Conservation (phyloP, 2,113 vertebrate species). For the Forbesichthys agassizii region DNA sequence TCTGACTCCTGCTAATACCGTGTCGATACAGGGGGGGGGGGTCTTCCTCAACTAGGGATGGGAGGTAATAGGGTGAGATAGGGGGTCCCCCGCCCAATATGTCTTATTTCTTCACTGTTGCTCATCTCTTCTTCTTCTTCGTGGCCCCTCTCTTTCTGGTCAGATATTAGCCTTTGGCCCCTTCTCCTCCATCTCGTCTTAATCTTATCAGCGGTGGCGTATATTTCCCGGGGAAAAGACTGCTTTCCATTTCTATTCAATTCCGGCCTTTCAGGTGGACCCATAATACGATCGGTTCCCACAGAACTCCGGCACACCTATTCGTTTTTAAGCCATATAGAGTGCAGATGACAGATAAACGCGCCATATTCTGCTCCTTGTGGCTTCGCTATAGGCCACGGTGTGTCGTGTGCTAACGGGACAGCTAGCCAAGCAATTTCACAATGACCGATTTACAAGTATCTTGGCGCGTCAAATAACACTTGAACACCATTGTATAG, state of each 20-base stretch:
- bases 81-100: conserved; percentile 1
- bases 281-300: conserved; percentile 66
- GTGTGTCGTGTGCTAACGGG: too few relatives aligned
- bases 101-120: not conserved
- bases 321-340: conserved; percentile 62
- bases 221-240: conserved; percentile 66
- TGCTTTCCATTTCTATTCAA: conserved; percentile 75
- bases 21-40: conserved; percentile 40
- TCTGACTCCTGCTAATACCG: conserved; percentile 46
- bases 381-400: conserved; percentile 26
- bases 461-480: too few relatives aligned
- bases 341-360: conserved; percentile 68
- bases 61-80: not conserved
- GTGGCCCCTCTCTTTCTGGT: not conserved
- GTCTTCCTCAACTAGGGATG: conserved; percentile 34
- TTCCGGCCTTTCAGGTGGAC: conserved; percentile 66
- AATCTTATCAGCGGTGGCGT: conserved; percentile 71
- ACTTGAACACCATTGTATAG: too few relatives aligned
- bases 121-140: conserved; percentile 2
- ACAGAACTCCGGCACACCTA: conserved; percentile 55
- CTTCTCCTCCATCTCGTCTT: conserved; percentile 57
- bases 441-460: too few relatives aligned
- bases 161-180: conserved; percentile 16
- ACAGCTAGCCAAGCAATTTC: too few relatives aligned
- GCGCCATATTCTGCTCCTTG: conserved; percentile 36